Percentiles rank a stretch among this genome's conserved stretches.
Evolutionary conservation across 2,888 invertebrate species (phyloP).

Genomic region (Caenorhabditis sp.): DNA sequence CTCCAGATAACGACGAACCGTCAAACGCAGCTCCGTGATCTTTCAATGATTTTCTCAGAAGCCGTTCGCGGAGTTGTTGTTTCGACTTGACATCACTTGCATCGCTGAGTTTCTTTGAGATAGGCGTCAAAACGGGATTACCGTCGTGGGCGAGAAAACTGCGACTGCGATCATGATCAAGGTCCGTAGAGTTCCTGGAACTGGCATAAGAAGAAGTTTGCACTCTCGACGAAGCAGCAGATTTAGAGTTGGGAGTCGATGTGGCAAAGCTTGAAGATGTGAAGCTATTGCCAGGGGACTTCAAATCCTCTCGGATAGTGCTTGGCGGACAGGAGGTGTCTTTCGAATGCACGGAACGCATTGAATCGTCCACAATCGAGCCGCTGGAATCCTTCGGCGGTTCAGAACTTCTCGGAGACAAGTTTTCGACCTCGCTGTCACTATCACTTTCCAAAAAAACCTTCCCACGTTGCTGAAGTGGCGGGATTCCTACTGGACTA

Average conservation of each 20-base stretch:
- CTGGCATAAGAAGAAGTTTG: slow-evolving; percentile 1
- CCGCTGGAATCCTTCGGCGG: background rate
- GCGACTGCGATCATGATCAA: slow-evolving; percentile 62
- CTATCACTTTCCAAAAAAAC: background rate
- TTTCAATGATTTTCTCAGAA: slow-evolving; percentile 64
- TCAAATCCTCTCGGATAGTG: background rate
- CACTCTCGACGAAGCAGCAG: background rate
- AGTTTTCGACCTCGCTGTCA: background rate
- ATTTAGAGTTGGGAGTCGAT: slow-evolving; percentile 53
- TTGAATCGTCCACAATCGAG: slow-evolving; percentile 5
- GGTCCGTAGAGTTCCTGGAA: slow-evolving; percentile 7
- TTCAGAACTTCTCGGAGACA: background rate
- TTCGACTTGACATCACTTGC: slow-evolving; percentile 57
- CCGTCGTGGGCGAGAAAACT: slow-evolving; percentile 50
- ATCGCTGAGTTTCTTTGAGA: slow-evolving; percentile 56
- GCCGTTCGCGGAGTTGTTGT: slow-evolving; percentile 70
- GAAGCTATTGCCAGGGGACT: background rate
- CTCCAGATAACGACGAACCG: background rate
- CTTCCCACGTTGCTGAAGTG: background rate
- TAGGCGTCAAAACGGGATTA: slow-evolving; percentile 54
- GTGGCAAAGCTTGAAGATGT: slow-evolving; percentile 36
- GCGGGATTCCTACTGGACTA: background rate
- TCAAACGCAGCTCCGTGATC: background rate
- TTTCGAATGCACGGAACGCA: slow-evolving; percentile 1
- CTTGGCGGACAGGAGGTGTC: background rate